These are phyloP conservation scores for Drosophila kuntzei DNA, from an alignment of 2,888 invertebrate genomes.

Conservation along the genomic window DNA sequence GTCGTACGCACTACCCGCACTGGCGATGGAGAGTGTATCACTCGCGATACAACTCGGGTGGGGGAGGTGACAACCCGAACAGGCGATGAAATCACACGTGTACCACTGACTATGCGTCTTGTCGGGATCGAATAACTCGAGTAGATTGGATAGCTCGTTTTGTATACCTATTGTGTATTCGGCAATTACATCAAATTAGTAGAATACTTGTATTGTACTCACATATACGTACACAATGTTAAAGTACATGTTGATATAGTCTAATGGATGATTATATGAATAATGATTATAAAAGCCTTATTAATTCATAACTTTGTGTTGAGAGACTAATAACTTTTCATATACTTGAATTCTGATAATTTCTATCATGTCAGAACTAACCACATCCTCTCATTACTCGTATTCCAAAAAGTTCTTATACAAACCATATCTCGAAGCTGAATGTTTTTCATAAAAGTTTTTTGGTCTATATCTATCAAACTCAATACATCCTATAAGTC, in stretches of 20 bases:
- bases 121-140: conserved; percentile 83
- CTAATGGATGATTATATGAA: conserved; percentile 10
- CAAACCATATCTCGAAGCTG: too few species aligned
- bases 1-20: conserved; percentile 79
- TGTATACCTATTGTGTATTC: conserved; percentile 80
- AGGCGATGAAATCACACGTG: conserved; percentile 83
- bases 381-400: too few species aligned
- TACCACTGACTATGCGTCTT: conserved; percentile 74
- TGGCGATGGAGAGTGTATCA: conserved; percentile 79
- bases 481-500: too few species aligned
- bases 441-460: too few species aligned
- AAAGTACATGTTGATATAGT: neutral
- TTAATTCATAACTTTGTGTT: neutral
- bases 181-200: conserved; percentile 47
- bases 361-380: too few species aligned
- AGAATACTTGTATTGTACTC: conserved; percentile 26
- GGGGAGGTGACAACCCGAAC: conserved; percentile 83
- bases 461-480: too few species aligned
- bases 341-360: neutral
- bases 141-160: conserved; percentile 85
- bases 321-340: neutral
- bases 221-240: conserved; percentile 1
- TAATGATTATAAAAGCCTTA: neutral
- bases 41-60: conserved; percentile 77
- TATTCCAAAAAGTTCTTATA: too few species aligned